Evolutionary conservation across 2,888 invertebrate genomes (phyloP), one percentile per base, ranked within the genome.

Genomic region (Cyclophora punctaria): DNA sequence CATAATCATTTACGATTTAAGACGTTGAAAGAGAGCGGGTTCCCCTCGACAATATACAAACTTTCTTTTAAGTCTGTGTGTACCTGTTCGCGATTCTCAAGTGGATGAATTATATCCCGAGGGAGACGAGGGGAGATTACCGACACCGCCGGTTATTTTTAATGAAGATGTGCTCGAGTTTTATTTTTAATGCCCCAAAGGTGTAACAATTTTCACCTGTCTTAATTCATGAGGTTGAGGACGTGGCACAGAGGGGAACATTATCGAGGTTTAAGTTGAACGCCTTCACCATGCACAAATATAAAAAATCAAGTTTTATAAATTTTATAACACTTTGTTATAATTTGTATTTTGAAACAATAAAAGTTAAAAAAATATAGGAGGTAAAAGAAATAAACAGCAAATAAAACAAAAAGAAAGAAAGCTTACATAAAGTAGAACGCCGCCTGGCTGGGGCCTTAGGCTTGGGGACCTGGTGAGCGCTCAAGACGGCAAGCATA

Each of bases 391-490:
- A 55, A 35, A 37, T 63, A 59, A 59, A 58, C 67, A 73, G 82
- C 83, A 87, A 86, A 86, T 71, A 86, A 80, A 78, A 74, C 71
- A 82, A 83, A 84, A 83, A 75, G 78, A 84, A 83, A 76, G 76
- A 85, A 37, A 87, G 85, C 89, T 89, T 89, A 89, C 89, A 85
- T 67, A 86, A 77, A 78, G 85, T 81, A 72, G 87, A 86, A 71
- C 85, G 84, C 84, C 87, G 88, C 83, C 87, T 88, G 83, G 88
- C 86, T 69, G 86, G 82, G 77, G 85, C 84, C 77, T 87, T 87
- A 62, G 88, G 85, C 63, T 81, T 87, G 69, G 89, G 89, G 74
- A 86, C 84, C 71, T 86, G 86, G 84, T 88, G 89, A 81, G 85
- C 87, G 84, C 89, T 76, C 89, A 89, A 89, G 79, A 80, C 83